Percentiles rank a stretch among this genome's conserved stretches.
phyloP scores from a whole-genome alignment of 2,113 vertebrate genomes.

The Aspiorhynchus laticeps region DNA sequence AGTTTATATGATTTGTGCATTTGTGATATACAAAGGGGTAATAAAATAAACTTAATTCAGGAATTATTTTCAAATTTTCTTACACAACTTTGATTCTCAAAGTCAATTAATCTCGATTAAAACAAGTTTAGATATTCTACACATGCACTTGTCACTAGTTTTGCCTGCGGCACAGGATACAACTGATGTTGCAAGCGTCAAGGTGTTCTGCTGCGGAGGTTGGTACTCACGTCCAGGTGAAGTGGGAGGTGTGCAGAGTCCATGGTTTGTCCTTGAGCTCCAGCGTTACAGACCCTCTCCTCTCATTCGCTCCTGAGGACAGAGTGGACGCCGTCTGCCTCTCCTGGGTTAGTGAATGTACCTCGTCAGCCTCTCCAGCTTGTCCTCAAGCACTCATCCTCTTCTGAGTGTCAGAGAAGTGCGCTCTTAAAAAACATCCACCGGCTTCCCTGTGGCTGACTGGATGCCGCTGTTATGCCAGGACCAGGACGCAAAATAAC shows the following conservation, averaged over 20 bases:
- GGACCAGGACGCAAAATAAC: not conserved
- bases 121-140: not conserved
- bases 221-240: slow-evolving; percentile 80
- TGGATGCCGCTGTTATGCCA: not conserved
- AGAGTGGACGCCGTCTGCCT: slow-evolving; percentile 61
- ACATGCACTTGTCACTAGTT: not conserved
- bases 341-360: not conserved
- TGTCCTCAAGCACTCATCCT: slow-evolving; percentile 67
- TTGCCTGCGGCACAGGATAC: not conserved
- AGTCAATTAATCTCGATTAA: not conserved
- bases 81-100: not conserved
- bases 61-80: not conserved
- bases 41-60: not conserved
- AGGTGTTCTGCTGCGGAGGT: slow-evolving; percentile 33
- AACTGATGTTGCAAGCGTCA: not conserved
- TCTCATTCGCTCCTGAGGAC: slow-evolving; percentile 71
- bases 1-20: not conserved
- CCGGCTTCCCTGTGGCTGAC: slow-evolving; percentile 61
- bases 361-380: slow-evolving; percentile 38
- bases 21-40: not conserved
- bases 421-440: slow-evolving; percentile 69
- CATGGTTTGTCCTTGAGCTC: slow-evolving; percentile 83
- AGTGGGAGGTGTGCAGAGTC: slow-evolving; percentile 79
- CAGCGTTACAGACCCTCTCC: slow-evolving; percentile 79
- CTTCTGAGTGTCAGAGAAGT: slow-evolving; percentile 74